Base-by-base conservation (phyloP, 2,888 invertebrate species). In the Spisula solida region DNA sequence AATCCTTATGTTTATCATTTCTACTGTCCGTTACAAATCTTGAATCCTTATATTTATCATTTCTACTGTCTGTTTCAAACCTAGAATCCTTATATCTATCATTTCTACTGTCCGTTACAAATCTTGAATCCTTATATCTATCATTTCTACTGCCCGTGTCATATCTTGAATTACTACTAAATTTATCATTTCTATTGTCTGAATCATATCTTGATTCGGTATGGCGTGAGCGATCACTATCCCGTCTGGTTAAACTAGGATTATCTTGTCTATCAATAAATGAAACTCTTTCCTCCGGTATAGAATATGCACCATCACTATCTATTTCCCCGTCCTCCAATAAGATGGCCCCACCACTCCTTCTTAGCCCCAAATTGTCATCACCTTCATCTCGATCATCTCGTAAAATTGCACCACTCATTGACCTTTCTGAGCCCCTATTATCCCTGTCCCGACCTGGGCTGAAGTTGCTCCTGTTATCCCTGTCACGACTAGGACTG, bases 291-390 rank as follows among this genome's bases (percentile, higher is more conserved):
- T 80, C 80, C 20, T 80, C 34, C 8, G 14, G 51, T 48, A 51
- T 47, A 0, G 47, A 80, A 41, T 47, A 48, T 16, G 25, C 47
- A 25, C 48, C 75, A 75, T 85, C 85, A 75, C 78, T 78, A 34
- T 85, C 55, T 34, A 85, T 79, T 47, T 85, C 85, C 1, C 85
- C 85, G 31, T 85, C 85, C 55, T 85, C 85, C 20, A 79, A 79
- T 56, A 48, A 83, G 25, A 34, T 29, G 48, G 51, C 48, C 29
- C 48, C 20, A 41, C 34, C 29, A n/a, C 25, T n/a, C 6, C 51
- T 34, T 82, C 82, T n/a, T 29, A 16, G 10, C 70, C 81, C 18
- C 60, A 47, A 18, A 81, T 80, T 51, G 16, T 48, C 16, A n/a
- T 56, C 55, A n/a, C 0, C 75, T 31, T 85, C 47, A 20, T 75